Conservation (phyloP, 2,888 invertebrate species). For the Gandaritis pyraliata region DNA sequence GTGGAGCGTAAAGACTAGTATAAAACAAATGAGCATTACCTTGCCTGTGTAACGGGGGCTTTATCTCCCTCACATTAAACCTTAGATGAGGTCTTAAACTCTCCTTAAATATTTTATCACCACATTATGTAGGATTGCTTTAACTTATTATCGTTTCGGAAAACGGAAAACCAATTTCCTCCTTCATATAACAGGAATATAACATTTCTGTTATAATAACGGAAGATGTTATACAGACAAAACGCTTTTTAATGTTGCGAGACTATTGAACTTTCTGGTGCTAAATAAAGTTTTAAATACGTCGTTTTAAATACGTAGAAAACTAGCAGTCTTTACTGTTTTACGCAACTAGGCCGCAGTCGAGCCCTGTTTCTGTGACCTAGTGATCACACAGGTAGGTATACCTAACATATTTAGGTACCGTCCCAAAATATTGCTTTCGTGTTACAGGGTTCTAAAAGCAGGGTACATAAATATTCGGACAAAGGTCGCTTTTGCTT, state of each 20-base stretch:
- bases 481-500: too few species aligned
- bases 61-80: slow-evolving; percentile 14
- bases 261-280: background rate
- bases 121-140: slow-evolving; percentile 18
- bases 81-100: slow-evolving; percentile 2
- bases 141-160: slow-evolving; percentile 11
- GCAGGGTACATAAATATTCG: too few species aligned
- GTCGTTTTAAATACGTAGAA: too few species aligned
- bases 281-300: background rate
- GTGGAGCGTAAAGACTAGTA: background rate
- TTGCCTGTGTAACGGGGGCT: background rate
- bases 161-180: slow-evolving; percentile 20
- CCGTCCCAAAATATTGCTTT: too few species aligned
- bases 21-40: background rate
- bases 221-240: slow-evolving; percentile 44
- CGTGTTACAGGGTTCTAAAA: too few species aligned
- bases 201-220: slow-evolving; percentile 34
- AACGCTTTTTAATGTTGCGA: slow-evolving; percentile 31
- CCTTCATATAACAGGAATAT: slow-evolving; percentile 18
- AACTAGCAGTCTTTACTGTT: too few species aligned
- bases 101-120: slow-evolving; percentile 20
- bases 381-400: too few species aligned
- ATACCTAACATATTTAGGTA: too few species aligned
- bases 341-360: too few species aligned
- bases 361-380: too few species aligned